Conservation (phyloP, 35 echinoderm and acorn worm genomes). For the Strongylocentrotus purpuratus region DNA sequence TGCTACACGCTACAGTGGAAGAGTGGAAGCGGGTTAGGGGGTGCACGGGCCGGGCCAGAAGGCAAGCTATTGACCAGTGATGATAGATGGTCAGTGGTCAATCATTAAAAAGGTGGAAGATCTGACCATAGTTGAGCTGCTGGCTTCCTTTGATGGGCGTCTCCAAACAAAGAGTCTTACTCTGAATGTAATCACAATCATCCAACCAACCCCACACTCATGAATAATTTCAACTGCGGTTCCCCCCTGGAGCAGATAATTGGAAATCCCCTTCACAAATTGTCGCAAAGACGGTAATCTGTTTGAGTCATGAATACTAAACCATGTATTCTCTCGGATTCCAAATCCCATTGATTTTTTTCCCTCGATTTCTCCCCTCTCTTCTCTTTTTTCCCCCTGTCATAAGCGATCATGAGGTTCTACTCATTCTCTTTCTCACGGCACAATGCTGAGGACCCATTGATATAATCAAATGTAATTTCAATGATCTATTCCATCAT, state of each 20-base stretch:
- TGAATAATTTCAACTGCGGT: background rate
- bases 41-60: background rate
- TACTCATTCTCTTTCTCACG: background rate
- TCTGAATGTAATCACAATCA: background rate
- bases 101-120: background rate
- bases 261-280: constrained; percentile 10
- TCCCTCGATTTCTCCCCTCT: background rate
- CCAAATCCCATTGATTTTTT: background rate
- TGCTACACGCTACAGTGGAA: background rate
- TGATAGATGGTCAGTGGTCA: background rate
- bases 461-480: background rate
- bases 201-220: background rate
- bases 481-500: background rate
- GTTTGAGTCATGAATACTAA: background rate
- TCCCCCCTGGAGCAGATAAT: background rate
- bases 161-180: background rate
- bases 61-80: background rate
- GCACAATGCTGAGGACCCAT: background rate
- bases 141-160: background rate
- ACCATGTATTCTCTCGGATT: background rate
- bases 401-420: background rate
- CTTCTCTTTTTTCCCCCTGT: background rate
- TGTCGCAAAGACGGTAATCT: background rate
- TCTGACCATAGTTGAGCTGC: background rate
- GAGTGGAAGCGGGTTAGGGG: background rate